A percentile compares a stretch with the other conserved stretches of the same genome.
These are phyloP conservation scores for Symphodus melops DNA, from an alignment of 2,113 vertebrate species.

Conservation along the genomic window DNA sequence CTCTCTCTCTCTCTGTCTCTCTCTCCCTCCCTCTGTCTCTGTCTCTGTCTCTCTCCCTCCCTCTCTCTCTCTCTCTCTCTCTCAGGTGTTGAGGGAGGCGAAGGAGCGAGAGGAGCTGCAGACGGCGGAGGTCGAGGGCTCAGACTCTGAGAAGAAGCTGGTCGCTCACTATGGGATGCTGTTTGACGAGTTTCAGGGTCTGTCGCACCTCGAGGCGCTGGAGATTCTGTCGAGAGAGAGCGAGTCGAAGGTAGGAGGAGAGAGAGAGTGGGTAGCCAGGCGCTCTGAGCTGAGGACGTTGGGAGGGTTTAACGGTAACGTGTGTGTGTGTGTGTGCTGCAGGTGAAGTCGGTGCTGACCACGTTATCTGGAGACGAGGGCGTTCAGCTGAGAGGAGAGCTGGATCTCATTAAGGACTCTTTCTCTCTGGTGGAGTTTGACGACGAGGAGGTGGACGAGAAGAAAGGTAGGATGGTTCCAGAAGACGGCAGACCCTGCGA, in stretches of 20 bases:
- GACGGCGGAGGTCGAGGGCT: slow-evolving; percentile 78
- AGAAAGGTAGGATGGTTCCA: slow-evolving; percentile 78
- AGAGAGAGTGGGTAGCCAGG: no score
- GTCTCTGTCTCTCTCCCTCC: not conserved
- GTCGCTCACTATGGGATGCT: slow-evolving; percentile 93
- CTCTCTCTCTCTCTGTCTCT: not conserved
- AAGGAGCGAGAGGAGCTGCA: slow-evolving; percentile 93
- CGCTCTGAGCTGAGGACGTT: not conserved
- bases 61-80: not conserved
- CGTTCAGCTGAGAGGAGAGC: slow-evolving; percentile 82
- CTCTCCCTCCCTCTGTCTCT: no score
- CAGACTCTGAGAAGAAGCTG: slow-evolving; percentile 85
- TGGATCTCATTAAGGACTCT: slow-evolving; percentile 88
- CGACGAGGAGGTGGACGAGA: slow-evolving; percentile 93
- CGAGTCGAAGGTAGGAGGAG: slow-evolving; percentile 89
- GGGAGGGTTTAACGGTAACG: not conserved
- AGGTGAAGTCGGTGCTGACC: slow-evolving; percentile 91
- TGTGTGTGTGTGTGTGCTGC: not conserved
- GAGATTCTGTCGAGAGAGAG: slow-evolving; percentile 97
- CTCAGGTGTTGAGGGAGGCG: slow-evolving; percentile 92
- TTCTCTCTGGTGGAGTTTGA: slow-evolving; percentile 94
- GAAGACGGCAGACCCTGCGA: not conserved
- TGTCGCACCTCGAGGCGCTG: slow-evolving; percentile 96
- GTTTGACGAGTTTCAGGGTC: slow-evolving; percentile 97
- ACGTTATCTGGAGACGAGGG: slow-evolving; percentile 89